A percentile compares a stretch with the other conserved stretches of the same genome.
These are phyloP conservation scores for Podarcis muralis DNA, from an alignment of 2,113 vertebrate genomes.

Conservation along the genomic window DNA sequence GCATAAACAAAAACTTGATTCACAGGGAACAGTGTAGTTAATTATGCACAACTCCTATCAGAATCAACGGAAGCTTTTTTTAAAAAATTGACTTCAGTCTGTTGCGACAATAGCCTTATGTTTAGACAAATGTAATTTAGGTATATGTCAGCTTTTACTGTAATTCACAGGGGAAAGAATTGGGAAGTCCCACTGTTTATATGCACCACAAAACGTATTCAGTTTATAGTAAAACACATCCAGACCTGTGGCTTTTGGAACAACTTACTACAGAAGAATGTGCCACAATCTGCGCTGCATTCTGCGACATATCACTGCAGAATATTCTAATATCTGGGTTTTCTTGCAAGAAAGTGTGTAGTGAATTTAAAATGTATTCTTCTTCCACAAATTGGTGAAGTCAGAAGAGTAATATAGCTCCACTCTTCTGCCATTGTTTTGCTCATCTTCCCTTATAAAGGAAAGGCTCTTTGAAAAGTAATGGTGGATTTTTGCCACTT, in stretches of 20 bases:
- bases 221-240: conserved; percentile 10
- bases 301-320: background rate
- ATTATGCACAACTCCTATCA: background rate
- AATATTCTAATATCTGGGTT: background rate
- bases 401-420: background rate
- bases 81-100: background rate
- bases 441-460: background rate
- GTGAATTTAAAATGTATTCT: background rate
- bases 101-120: background rate
- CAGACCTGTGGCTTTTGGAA: conserved; percentile 11
- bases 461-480: background rate
- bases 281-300: background rate
- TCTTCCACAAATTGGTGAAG: too few species aligned
- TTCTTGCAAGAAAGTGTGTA: background rate
- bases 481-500: background rate
- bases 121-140: background rate
- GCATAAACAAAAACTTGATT: background rate
- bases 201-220: background rate
- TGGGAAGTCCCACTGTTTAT: conserved; percentile 6
- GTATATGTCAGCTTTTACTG: background rate
- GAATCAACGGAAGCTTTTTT: conserved; percentile 6
- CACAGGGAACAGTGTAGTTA: background rate
- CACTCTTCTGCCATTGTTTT: background rate
- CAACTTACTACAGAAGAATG: background rate
- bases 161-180: background rate